These are phyloP conservation scores for Oppia nitens DNA, from an alignment of 1,140 invertebrate genomes.

Conservation along the genomic window DNA sequence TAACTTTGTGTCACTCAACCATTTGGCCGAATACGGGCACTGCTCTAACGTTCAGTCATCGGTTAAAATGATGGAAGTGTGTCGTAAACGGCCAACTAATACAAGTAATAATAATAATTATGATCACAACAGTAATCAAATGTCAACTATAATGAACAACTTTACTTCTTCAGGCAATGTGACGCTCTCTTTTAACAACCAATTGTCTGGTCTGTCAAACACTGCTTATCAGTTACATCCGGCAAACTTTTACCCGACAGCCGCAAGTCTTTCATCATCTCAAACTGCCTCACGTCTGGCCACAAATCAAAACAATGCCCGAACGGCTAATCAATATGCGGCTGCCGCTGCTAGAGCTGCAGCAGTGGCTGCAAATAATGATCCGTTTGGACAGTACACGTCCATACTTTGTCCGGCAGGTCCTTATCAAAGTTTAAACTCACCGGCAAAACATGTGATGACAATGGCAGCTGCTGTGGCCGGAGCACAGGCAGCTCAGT, in stretches of 20 bases:
- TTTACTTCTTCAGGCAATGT: constrained; percentile 2
- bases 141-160: constrained; percentile 7
- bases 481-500: constrained; percentile 42
- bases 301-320: neutral
- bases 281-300: neutral
- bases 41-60: constrained; percentile 67
- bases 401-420: constrained; percentile 63
- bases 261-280: neutral
- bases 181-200: neutral
- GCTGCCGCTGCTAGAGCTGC: constrained; percentile 41
- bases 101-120: constrained; percentile 17
- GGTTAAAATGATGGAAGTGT: constrained; percentile 91
- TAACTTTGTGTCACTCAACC: constrained; percentile 76
- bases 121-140: neutral
- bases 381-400: constrained; percentile 41
- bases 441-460: constrained; percentile 70
- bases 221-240: constrained; percentile 12
- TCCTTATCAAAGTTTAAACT: constrained; percentile 39
- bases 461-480: constrained; percentile 52
- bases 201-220: neutral
- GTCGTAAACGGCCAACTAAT: constrained; percentile 25
- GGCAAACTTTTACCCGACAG: constrained; percentile 15
- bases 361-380: constrained; percentile 38
- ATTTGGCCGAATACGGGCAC: constrained; percentile 88
- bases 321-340: constrained; percentile 24